Base-by-base conservation (phyloP, 2,797 vertebrate genomes). In the Pipistrellus pipistrellus region DNA sequence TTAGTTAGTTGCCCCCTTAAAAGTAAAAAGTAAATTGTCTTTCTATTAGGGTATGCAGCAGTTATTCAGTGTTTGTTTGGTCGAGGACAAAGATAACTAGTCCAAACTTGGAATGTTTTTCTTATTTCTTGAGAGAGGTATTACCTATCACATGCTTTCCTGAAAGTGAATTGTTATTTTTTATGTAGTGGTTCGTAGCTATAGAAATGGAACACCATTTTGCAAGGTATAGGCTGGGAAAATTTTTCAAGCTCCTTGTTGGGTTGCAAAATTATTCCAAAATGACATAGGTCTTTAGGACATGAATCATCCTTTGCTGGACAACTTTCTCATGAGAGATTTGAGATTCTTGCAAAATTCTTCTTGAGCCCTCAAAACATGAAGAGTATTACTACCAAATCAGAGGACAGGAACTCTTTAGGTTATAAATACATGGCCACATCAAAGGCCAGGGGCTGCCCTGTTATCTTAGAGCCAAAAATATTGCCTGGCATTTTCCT, bases 311-410 rank as follows among this genome's bases (percentile, higher is more conserved):
- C 68, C 76, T 91, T 93, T 93, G 68, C 46, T 94, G 80, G 90
- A 94, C 81, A 95, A 32, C 30, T 96, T 95, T 96, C 69, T 96
- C 85, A 76, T 73, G 76, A 91, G 68, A 93, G 35, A 93, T 82
- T 90, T 93, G 68, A 76, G 38, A 75, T 95, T 94, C 77, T 93
- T 92, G 38, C 57, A 87, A 88, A 91, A 95, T 93, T 68, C 64
- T 57, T 73, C 85, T 76, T 86, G 55, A 94, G 84, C 71, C 32
- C 85, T 94, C n/a, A 13, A 87, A 94, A 85, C 64, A 82, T 0
- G 15, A 75, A 57, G 21, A 83, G 1, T 46, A 78, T 94, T 94
- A 87, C 81, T 83, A 75, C 46, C 84, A 85, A 95, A 30, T 38
- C 41, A 32, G 82, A 88, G 69, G 71, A 80, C 66, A 92, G 69